phyloP scores from a whole-genome alignment of 2,797 vertebrate species.

The Eospalax fontanierii region DNA sequence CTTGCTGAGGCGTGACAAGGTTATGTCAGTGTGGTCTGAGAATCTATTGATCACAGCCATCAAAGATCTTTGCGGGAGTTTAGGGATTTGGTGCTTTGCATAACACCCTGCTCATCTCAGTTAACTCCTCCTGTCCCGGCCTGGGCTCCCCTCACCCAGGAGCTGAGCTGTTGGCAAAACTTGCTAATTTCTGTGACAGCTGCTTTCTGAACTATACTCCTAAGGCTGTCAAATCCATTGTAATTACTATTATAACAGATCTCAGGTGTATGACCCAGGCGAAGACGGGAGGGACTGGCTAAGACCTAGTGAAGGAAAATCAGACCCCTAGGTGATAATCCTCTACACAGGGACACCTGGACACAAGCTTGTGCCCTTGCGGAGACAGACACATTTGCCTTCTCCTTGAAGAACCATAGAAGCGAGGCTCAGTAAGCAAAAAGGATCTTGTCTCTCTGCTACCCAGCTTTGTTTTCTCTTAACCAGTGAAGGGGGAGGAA shows the following conservation, averaged over 20 bases:
- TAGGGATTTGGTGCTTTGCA: slow-evolving; percentile 89
- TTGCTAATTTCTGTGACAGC: slow-evolving; percentile 69
- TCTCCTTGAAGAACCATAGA: neutral
- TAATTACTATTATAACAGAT: slow-evolving; percentile 76
- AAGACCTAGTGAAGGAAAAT: slow-evolving; percentile 49
- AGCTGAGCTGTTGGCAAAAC: slow-evolving; percentile 69
- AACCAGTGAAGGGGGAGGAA: neutral
- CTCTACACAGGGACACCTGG: neutral
- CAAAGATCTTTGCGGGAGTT: slow-evolving; percentile 88
- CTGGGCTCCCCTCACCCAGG: neutral
- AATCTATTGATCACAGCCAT: slow-evolving; percentile 92
- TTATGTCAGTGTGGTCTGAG: slow-evolving; percentile 92
- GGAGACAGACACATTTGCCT: neutral
- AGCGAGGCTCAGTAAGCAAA: neutral
- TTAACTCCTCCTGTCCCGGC: slow-evolving; percentile 81
- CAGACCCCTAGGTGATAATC: neutral
- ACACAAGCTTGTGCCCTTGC: neutral
- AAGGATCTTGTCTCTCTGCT: neutral
- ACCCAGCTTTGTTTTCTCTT: slow-evolving; percentile 27
- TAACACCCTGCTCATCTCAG: slow-evolving; percentile 84
- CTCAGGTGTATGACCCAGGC: slow-evolving; percentile 78
- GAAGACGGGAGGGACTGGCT: slow-evolving; percentile 43
- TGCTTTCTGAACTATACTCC: slow-evolving; percentile 40
- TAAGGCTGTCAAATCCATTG: slow-evolving; percentile 73
- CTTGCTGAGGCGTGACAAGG: slow-evolving; percentile 93